phyloP scores from a whole-genome alignment of 2,113 vertebrate species.

The Oxyura jamaicensis region DNA sequence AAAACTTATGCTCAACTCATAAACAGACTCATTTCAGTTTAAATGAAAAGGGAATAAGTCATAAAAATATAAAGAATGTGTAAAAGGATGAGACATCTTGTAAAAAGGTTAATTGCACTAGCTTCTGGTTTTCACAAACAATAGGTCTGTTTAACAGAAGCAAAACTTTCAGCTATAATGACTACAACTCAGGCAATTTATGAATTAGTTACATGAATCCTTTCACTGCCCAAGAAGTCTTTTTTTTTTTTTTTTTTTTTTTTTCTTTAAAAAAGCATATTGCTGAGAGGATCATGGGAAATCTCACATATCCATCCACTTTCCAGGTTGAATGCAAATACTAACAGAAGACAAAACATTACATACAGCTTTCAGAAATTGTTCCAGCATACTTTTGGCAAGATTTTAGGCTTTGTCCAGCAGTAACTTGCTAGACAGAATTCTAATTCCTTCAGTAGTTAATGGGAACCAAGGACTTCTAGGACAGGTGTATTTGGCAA shows the following conservation, averaged over 20 bases:
- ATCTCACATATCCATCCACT: background rate
- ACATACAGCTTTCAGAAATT: background rate
- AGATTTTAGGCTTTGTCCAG: background rate
- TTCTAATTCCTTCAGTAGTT: background rate
- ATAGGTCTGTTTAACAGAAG: background rate
- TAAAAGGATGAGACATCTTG: constrained; percentile 1
- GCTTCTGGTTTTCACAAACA: background rate
- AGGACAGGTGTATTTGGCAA: background rate
- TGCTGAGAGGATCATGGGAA: background rate
- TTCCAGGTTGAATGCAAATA: background rate
- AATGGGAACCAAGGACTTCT: background rate
- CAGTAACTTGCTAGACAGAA: background rate
- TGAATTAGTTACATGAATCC: background rate
- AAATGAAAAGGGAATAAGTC: constrained; percentile 10
- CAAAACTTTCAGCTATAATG: background rate
- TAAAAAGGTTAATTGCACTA: background rate
- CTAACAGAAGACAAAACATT: background rate
- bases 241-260: background rate
- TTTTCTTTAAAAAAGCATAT: too few species aligned
- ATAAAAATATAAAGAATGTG: background rate
- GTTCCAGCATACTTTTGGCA: background rate
- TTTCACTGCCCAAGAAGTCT: background rate
- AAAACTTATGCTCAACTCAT: constrained; percentile 8
- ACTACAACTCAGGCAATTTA: background rate
- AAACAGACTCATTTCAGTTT: constrained; percentile 32